Base-by-base conservation (phyloP, 2,888 invertebrate species). In the Ceraclea dissimilis region DNA sequence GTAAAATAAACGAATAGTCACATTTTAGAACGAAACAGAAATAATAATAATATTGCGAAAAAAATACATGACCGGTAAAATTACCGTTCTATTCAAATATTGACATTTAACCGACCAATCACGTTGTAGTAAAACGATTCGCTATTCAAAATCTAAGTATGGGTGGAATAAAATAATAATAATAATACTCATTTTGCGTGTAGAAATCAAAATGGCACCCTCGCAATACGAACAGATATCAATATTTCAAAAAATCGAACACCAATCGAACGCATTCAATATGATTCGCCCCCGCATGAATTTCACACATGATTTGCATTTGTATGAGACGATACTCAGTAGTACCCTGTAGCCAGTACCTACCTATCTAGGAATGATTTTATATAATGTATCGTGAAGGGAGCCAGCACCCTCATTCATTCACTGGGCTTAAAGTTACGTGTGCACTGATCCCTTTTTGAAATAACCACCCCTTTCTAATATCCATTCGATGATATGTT, bases 261-360 rank as follows among this genome's bases (percentile, higher is more conserved):
- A 46, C 57, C 57, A 57, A 57, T 57, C 52, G 57, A 57, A 57
- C 16, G 46, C 53, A 31, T 31, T 53, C 53, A 21, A 49, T 52
- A 31, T 48, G 39, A 39, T 46, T 17, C 51, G 39, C 49, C 57
- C 60, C 54, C 51, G 19, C 51, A 49, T n/a, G 31, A 52, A 60
- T 60, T 58, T 51, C 46, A 58, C 58, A 58, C 56, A 51, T 58
- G 60, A 60, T 58, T 57, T 49, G 56, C 18, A 34, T 34, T 18
- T 20, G 39, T 33, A 52, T 49, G 33, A 49, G 31, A 46, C 43
- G 26, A 31, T 16, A 20, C 19, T 43, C 49, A 52, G 49, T 43
- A 43, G 49, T n/a, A 39, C n/a, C n/a, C 31, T 26, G 47, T 16
- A 33, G 22, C 47, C 26, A 34, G 2, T 17, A 21, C 20, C 13